Conservation (phyloP, 2,797 vertebrate species). For the Meda fulgida region DNA sequence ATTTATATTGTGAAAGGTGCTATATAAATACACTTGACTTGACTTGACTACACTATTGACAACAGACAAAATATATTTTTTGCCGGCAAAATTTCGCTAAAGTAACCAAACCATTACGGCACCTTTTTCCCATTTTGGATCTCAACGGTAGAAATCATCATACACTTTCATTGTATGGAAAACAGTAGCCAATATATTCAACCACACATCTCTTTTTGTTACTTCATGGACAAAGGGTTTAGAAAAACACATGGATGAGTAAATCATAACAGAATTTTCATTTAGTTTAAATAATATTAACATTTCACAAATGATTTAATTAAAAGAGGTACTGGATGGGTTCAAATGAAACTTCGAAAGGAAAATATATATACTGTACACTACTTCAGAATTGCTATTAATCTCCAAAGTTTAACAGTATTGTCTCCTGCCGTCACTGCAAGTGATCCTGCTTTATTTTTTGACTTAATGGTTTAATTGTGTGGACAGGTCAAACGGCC, state of each 20-base stretch:
- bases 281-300: too few species aligned
- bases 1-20: too few species aligned
- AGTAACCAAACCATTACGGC: too few species aligned
- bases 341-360: neutral
- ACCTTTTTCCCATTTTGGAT: too few species aligned
- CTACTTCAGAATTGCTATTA: neutral
- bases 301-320: neutral
- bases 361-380: too few species aligned
- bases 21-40: too few species aligned
- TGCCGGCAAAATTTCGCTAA: neutral
- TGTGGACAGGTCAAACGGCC: slow-evolving; percentile 43
- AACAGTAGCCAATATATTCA: neutral
- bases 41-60: neutral
- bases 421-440: neutral
- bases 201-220: neutral
- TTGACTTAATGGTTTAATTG: slow-evolving; percentile 23
- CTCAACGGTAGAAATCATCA: too few species aligned
- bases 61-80: neutral
- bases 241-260: neutral
- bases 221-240: neutral
- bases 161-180: neutral
- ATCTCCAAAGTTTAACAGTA: neutral
- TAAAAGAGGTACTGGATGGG: neutral
- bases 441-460: slow-evolving; percentile 17
- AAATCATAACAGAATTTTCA: neutral